Evolutionary conservation across 2,113 vertebrate species (phyloP).

Genomic region (Spheniscus mendiculus): DNA sequence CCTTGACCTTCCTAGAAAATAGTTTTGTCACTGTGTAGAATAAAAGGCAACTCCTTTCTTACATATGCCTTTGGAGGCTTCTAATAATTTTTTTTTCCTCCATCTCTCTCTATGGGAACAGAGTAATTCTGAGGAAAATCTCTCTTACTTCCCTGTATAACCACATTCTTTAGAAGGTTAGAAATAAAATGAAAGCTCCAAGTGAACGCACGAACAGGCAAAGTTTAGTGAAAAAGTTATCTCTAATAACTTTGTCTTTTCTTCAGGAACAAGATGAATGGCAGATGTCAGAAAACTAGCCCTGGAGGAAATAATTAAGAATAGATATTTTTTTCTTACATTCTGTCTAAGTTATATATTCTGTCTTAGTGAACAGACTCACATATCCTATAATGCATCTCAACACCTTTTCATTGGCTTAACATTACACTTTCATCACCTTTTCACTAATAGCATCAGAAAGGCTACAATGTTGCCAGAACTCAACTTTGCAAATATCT

Average conservation of each 20-base stretch:
- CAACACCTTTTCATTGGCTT: neutral
- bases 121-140: neutral
- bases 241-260: neutral
- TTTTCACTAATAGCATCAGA: neutral
- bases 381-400: neutral
- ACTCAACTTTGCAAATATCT: neutral
- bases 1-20: neutral
- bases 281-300: neutral
- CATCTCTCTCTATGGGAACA: neutral
- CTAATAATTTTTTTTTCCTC: neutral
- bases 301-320: neutral
- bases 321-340: neutral
- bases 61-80: neutral
- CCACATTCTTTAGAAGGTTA: neutral
- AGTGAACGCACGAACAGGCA: rapidly evolving
- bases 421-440: neutral
- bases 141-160: neutral
- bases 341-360: neutral
- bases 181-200: neutral
- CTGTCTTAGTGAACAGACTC: neutral
- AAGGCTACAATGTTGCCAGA: neutral
- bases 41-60: neutral
- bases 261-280: neutral
- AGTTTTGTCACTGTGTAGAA: neutral
- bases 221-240: neutral